Conservation (phyloP, 2,888 invertebrate species). For the Falcaria lacertinaria region DNA sequence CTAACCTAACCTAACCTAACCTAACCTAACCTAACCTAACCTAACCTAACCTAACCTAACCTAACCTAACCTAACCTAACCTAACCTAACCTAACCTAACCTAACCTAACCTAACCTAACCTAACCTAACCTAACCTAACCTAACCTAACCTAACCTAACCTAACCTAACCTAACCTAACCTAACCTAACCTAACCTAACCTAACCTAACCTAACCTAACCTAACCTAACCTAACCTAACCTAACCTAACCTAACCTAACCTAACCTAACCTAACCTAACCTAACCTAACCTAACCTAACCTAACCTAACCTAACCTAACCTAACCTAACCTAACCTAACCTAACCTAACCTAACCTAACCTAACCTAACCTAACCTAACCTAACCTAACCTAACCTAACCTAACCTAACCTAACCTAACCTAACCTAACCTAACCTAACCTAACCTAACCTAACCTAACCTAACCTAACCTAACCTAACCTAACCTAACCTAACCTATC, state of each 20-base stretch:
- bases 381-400: constrained; percentile 18
- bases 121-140: no score
- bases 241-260: constrained; percentile 6
- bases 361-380: constrained; percentile 14
- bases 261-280: constrained; percentile 11
- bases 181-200: background rate
- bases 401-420: constrained; percentile 16
- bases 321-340: constrained; percentile 13
- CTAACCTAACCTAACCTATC: constrained; percentile 27
- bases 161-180: no score
- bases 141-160: no score
- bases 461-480: constrained; percentile 20
- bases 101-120: no score
- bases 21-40: no score
- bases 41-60: no score
- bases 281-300: constrained; percentile 10
- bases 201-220: constrained; percentile 3
- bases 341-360: constrained; percentile 15
- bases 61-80: no score
- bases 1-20: no score
- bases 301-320: constrained; percentile 10
- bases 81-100: no score
- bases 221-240: constrained; percentile 1
- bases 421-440: constrained; percentile 16
- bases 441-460: constrained; percentile 16